A percentile compares a stretch with the other conserved stretches of the same genome.
Evolutionary conservation across 2,888 invertebrate genomes (phyloP).

Genomic region (Macrosiphum euphorbiae): DNA sequence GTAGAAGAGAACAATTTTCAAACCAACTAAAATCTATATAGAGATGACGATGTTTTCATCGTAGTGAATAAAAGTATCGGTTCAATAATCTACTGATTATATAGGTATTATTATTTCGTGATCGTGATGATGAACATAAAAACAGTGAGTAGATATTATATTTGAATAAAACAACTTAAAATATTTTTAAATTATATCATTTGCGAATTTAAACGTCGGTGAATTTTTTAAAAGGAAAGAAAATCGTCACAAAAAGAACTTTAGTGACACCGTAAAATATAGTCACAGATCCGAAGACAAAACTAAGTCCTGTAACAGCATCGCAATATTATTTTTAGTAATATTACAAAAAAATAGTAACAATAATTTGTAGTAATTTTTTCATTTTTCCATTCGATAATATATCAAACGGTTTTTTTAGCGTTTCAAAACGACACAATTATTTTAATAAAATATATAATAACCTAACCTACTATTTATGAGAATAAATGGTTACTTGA

Average conservation of each 20-base stretch:
- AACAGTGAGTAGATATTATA: not conserved
- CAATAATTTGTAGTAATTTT: not conserved
- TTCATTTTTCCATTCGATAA: not conserved
- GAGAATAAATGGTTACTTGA: not conserved
- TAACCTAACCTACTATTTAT: not conserved
- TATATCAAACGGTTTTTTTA: not conserved
- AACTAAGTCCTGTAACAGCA: not conserved
- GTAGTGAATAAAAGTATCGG: not conserved
- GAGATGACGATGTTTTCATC: not conserved
- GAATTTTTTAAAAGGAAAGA: not conserved
- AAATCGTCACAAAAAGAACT: conserved; percentile 32
- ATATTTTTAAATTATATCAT: not conserved
- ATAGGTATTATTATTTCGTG: not conserved
- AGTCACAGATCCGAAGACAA: not conserved
- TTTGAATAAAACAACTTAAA: not conserved
- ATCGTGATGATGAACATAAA: not conserved
- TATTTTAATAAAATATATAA: not conserved
- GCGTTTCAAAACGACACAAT: not conserved
- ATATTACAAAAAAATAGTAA: not conserved
- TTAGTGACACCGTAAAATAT: not conserved
- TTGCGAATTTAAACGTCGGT: not conserved
- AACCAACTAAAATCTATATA: not conserved
- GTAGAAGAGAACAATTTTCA: not conserved
- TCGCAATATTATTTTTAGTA: not conserved
- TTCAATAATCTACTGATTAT: not conserved